A percentile compares a stretch with the other conserved stretches of the same genome.
Conservation (phyloP, 2,888 invertebrate species). For the Sabatieria punctata region DNA sequence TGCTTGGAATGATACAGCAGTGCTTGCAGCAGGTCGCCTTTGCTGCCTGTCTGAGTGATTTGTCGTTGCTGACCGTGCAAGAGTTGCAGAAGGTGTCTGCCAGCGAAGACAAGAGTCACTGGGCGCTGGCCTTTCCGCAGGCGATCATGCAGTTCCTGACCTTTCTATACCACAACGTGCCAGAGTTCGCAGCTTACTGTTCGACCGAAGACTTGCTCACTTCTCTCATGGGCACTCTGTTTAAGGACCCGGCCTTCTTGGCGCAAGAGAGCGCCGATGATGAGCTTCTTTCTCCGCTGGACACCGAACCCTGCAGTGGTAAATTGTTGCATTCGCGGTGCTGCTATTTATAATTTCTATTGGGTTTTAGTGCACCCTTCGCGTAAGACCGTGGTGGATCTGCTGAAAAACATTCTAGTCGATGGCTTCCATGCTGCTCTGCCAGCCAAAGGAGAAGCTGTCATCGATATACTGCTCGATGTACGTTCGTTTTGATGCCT, state of each 20-base stretch:
- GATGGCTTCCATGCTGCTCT: slow-evolving; percentile 73
- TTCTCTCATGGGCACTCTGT: slow-evolving; percentile 27
- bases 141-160: slow-evolving; percentile 57
- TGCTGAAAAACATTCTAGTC: slow-evolving; percentile 74
- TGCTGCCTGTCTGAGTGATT: no score
- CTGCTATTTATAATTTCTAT: no score
- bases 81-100: no score
- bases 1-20: slow-evolving; percentile 31
- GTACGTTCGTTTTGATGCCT: slow-evolving; percentile 32
- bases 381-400: slow-evolving; percentile 77
- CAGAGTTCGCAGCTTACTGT: slow-evolving; percentile 76
- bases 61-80: no score
- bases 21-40: no score
- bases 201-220: slow-evolving; percentile 76
- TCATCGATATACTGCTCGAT: slow-evolving; percentile 77
- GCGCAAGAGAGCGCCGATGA: background rate
- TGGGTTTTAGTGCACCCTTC: slow-evolving; percentile 56
- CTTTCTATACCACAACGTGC: slow-evolving; percentile 82
- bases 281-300: no score
- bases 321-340: no score
- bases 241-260: slow-evolving; percentile 7
- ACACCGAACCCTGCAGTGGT: no score
- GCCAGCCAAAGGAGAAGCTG: slow-evolving; percentile 43
- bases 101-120: no score
- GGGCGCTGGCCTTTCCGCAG: slow-evolving; percentile 22